Base-by-base conservation (phyloP, 2,888 invertebrate species). In the Netelia virgata region DNA sequence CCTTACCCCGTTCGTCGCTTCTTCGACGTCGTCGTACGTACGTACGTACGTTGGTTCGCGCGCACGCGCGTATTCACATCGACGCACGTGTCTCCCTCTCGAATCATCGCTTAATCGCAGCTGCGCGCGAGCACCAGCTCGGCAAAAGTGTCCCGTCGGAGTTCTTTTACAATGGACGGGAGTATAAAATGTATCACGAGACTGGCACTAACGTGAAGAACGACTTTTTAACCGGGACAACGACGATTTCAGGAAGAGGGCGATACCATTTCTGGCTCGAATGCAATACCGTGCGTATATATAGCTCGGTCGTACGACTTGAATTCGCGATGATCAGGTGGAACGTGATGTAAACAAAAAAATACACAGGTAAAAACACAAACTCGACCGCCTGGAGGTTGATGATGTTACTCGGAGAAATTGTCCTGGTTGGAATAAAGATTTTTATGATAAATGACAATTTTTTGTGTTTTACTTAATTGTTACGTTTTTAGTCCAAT, bases 31-130 rank as follows among this genome's bases (percentile, higher is more conserved):
- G 57, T 47, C 43, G 23, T 57, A 41, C n/a, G 16, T 36, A 36
- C 36, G 36, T 36, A 36, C 36, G 36, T 36, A 36, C 36, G 57
- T 57, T 43, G 41, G 43, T 36, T 61, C 75, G 53, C 57, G 75
- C 69, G 10, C 36, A 3, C 41, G 16, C 70, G 36, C 28, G 36
- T 55, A 36, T 55, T 70, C 72, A 20, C 72, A 41, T 47, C 59
- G 18, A 59, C 69, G 69, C 53, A 74, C 84, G 80, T 84, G 81
- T 74, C 77, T 80, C 47, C 70, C 73, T 74, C 72, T 77, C 80
- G 86, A 82, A 86, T 86, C 86, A 86, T 86, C 86, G 84, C 86
- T 86, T 84, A 86, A 86, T 86, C 85, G 86, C 74, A 82, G 82
- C 75, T 75, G 80, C 64, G 53, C 78, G 77, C 68, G 80, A 75